phyloP scores from a whole-genome alignment of 2,888 invertebrate species.

The Phlogophora meticulosa region DNA sequence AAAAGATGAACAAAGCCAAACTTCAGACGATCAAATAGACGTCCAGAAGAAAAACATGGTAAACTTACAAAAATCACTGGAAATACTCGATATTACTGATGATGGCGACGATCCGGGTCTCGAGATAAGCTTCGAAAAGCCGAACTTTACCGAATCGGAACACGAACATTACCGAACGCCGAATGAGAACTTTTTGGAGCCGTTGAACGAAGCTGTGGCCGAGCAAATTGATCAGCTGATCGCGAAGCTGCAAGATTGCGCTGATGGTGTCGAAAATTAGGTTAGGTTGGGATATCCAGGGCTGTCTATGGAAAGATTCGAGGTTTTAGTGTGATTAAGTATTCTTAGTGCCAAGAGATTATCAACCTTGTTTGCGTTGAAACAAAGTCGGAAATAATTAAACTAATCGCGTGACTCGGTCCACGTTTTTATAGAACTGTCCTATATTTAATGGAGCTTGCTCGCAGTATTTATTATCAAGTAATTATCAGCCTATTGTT shows the following conservation, averaged over 20 bases:
- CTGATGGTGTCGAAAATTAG: slow-evolving; percentile 73
- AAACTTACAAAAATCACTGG: slow-evolving; percentile 79
- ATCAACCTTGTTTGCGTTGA: too few relatives aligned
- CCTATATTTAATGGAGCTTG: too few relatives aligned
- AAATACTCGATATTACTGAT: slow-evolving; percentile 81
- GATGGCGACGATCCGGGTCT: slow-evolving; percentile 69
- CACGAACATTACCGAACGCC: slow-evolving; percentile 84
- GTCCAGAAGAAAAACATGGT: slow-evolving; percentile 70
- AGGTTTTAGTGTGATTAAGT: not conserved
- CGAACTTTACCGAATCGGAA: slow-evolving; percentile 78
- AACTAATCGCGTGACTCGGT: too few relatives aligned
- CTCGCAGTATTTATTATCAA: too few relatives aligned
- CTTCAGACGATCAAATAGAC: slow-evolving; percentile 58
- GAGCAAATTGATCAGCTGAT: slow-evolving; percentile 87
- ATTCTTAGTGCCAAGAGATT: not conserved
- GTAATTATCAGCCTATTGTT: too few relatives aligned
- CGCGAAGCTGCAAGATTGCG: slow-evolving; percentile 82
- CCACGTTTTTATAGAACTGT: too few relatives aligned
- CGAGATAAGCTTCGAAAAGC: slow-evolving; percentile 83
- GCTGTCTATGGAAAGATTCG: slow-evolving; percentile 1
- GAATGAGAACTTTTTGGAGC: slow-evolving; percentile 82
- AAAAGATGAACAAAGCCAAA: slow-evolving; percentile 56
- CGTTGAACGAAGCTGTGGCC: slow-evolving; percentile 81
- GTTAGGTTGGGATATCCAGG: slow-evolving; percentile 56
- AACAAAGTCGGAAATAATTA: too few relatives aligned